phyloP scores from a whole-genome alignment of 2,888 invertebrate genomes.

The Eueremaeus valkanovi region DNA sequence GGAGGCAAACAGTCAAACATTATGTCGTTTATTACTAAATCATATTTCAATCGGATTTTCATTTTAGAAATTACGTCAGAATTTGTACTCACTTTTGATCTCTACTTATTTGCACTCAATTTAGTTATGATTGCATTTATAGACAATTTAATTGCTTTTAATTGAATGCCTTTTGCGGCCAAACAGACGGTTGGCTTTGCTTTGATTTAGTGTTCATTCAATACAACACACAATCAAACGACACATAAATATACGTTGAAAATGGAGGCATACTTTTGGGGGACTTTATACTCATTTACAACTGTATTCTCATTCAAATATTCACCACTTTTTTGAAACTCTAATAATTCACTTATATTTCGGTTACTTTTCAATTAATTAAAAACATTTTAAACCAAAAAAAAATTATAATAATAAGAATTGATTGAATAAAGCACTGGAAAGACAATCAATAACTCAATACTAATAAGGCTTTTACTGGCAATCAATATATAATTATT shows the following conservation, averaged over 20 bases:
- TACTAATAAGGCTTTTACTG: too few relatives aligned
- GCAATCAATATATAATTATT: too few relatives aligned
- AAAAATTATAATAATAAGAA: too few relatives aligned
- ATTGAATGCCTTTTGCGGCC: too few relatives aligned
- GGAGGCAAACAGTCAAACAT: conserved; percentile 15
- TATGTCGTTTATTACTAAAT: conserved; percentile 6
- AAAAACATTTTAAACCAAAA: too few relatives aligned
- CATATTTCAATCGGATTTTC: not conserved
- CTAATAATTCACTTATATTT: too few relatives aligned
- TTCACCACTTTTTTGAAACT: too few relatives aligned
- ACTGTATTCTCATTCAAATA: not conserved
- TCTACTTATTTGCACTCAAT: not conserved
- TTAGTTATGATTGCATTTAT: not conserved
- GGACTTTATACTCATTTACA: not conserved
- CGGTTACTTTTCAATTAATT: too few relatives aligned
- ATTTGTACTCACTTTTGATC: conserved; percentile 2
- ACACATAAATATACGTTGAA: conserved; percentile 7
- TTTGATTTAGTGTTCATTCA: not conserved
- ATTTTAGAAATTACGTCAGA: conserved; percentile 23
- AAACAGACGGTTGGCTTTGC: not conserved
- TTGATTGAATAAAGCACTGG: too few relatives aligned
- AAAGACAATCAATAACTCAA: too few relatives aligned
- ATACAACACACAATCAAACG: not conserved
- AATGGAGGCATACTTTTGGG: conserved; percentile 11
- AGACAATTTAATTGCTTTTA: too few relatives aligned